Conservation (phyloP, 2,113 vertebrate species). For the Otocyon megalotis region DNA sequence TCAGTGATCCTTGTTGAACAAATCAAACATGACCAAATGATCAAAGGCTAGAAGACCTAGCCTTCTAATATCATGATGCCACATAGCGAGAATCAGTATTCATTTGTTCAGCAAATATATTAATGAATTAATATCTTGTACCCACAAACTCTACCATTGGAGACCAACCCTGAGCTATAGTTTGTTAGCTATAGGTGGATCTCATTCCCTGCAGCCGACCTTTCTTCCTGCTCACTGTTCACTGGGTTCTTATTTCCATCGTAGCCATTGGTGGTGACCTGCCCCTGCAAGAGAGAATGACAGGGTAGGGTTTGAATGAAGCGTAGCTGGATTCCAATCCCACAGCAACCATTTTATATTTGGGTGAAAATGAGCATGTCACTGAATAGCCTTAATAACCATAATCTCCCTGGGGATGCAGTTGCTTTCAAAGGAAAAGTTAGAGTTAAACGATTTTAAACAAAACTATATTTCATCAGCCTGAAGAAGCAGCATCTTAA, state of each 20-base stretch:
- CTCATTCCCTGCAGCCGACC: background rate
- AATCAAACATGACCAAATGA: background rate
- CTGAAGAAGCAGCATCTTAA: background rate
- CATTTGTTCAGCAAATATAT: background rate
- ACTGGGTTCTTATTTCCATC: background rate
- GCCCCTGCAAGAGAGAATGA: background rate
- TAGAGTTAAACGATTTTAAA: background rate
- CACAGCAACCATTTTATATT: background rate
- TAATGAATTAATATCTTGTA: background rate
- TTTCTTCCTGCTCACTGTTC: background rate
- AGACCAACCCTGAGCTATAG: background rate
- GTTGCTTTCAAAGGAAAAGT: conserved; percentile 14
- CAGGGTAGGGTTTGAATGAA: background rate
- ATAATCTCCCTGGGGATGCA: background rate
- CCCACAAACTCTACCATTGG: background rate
- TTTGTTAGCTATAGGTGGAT: background rate
- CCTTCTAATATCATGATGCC: background rate
- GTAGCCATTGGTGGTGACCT: background rate
- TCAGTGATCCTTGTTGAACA: background rate
- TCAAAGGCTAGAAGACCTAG: too few relatives aligned
- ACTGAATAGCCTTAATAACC: background rate
- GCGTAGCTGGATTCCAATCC: background rate
- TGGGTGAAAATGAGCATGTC: background rate
- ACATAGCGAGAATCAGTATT: background rate
- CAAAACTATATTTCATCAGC: background rate